phyloP scores from a whole-genome alignment of 2,113 vertebrate genomes.

The Acanthisitta chloris region DNA sequence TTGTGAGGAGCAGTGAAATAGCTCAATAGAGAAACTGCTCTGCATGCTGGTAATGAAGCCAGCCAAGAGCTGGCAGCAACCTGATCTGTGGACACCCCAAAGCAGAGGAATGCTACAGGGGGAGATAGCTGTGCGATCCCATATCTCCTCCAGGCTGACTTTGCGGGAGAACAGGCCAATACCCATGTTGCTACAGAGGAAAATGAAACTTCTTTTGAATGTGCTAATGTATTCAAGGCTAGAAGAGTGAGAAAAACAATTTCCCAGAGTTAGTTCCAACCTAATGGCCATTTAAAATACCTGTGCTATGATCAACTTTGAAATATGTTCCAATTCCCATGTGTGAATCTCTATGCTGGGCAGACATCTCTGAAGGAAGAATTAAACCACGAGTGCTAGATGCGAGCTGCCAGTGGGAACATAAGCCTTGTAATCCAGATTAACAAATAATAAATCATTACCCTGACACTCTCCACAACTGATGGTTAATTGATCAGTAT shows the following conservation, averaged over 20 bases:
- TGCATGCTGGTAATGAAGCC: neutral
- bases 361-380: neutral
- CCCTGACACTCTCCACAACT: neutral
- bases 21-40: neutral
- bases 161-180: neutral
- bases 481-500: constrained; percentile 4
- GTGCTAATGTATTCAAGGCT: neutral
- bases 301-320: neutral
- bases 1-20: neutral
- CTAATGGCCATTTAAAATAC: neutral
- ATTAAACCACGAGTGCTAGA: neutral
- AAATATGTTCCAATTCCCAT: neutral
- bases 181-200: neutral
- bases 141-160: neutral
- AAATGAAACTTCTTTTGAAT: neutral
- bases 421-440: neutral
- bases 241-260: neutral
- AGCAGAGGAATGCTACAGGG: neutral
- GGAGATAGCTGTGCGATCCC: neutral
- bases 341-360: neutral
- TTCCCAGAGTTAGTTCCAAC: neutral
- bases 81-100: neutral
- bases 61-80: neutral
- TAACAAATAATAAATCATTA: constrained; percentile 20
- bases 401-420: neutral